Evolutionary conservation across 2,888 invertebrate species (phyloP).

Genomic region (Microplitis deprimator): DNA sequence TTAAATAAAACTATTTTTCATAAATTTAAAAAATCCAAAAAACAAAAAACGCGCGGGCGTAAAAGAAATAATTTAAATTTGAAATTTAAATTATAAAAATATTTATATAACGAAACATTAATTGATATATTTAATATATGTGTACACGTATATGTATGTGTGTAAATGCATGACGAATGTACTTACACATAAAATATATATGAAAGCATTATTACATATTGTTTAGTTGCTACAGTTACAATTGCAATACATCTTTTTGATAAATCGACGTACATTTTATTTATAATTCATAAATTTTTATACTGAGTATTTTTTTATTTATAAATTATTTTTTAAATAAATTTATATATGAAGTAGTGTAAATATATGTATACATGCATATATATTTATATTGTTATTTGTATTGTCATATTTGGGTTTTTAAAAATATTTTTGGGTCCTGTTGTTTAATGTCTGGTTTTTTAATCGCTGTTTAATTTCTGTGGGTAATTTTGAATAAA

Average conservation of each 20-base stretch:
- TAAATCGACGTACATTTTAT: not conserved
- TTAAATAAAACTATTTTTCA: not conserved
- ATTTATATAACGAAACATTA: not conserved
- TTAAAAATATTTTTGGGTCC: not conserved
- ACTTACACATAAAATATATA: not conserved
- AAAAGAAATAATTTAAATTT: not conserved
- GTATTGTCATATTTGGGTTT: not conserved
- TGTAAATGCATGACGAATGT: not conserved
- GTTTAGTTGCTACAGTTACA: not conserved
- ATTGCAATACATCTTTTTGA: not conserved
- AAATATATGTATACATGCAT: not conserved
- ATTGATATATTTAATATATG: not conserved
- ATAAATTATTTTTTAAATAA: not conserved
- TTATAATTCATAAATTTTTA: not conserved
- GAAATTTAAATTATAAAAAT: not conserved
- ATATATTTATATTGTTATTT: not conserved
- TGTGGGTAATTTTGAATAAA: slow-evolving; percentile 16
- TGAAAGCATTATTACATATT: not conserved
- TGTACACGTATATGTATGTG: not conserved
- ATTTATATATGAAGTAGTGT: not conserved
- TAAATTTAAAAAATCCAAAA: not conserved
- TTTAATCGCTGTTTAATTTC: not conserved
- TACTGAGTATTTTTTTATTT: not conserved
- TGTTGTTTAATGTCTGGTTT: not conserved
- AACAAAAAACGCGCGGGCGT: not conserved